Evolutionary conservation across 2,113 vertebrate species (phyloP).

Genomic region (Passer domesticus): DNA sequence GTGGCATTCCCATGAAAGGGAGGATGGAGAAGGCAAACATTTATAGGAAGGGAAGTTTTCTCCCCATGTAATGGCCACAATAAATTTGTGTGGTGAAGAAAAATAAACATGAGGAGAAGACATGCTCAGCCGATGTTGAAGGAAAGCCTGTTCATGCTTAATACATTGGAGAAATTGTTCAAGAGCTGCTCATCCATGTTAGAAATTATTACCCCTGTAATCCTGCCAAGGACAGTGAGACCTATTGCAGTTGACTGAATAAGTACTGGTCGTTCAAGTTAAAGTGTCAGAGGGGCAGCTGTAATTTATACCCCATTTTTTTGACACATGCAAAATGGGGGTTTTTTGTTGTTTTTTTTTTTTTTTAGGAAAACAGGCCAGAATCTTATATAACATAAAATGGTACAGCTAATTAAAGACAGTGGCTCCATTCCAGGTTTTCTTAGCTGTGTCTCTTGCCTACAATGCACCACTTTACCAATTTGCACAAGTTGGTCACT

Average conservation of each 20-base stretch:
- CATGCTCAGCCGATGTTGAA: conserved; percentile 29
- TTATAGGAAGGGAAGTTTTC: conserved; percentile 56
- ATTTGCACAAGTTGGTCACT: background rate
- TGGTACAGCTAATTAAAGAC: background rate
- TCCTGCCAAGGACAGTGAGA: conserved; percentile 67
- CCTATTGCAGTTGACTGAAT: conserved; percentile 39
- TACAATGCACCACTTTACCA: background rate
- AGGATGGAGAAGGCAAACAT: conserved; percentile 68
- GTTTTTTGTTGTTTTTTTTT: background rate
- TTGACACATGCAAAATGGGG: conserved; percentile 30
- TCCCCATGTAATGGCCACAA: conserved; percentile 40
- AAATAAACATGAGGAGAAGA: conserved; percentile 66
- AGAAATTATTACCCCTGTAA: conserved; percentile 69
- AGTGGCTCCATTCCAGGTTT: background rate
- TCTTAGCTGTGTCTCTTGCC: background rate
- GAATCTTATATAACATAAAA: background rate
- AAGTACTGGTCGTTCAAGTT: conserved; percentile 38
- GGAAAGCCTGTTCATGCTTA: conserved; percentile 60
- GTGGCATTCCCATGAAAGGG: conserved; percentile 48
- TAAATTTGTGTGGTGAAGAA: conserved; percentile 66
- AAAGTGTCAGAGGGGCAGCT: conserved; percentile 43
- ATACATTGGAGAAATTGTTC: conserved; percentile 61
- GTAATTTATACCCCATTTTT: conserved; percentile 65
- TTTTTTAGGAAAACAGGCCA: background rate
- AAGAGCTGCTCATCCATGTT: conserved; percentile 68